Evolutionary conservation across 2,797 vertebrate species (phyloP).

Genomic region (Diplodus puntazzo): DNA sequence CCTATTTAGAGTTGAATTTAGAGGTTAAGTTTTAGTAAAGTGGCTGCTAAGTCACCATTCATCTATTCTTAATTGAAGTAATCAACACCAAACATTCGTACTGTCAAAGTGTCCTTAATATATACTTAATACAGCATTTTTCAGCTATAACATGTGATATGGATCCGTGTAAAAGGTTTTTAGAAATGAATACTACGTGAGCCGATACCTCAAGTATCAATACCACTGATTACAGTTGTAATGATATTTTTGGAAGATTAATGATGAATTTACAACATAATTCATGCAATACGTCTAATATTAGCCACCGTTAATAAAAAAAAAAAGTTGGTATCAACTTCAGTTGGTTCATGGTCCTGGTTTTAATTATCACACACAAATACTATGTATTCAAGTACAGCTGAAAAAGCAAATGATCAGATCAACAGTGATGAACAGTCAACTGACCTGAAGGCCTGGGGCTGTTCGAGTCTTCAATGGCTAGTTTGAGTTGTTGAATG

Average conservation of each 20-base stretch:
- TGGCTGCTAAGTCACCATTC: background rate
- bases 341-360: too few relatives aligned
- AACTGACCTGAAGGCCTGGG: conserved; percentile 90
- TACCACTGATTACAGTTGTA: background rate
- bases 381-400: background rate
- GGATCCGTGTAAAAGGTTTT: background rate
- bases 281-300: background rate
- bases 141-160: background rate
- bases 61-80: background rate
- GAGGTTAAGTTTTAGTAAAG: background rate
- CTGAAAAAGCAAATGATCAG: background rate
- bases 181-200: background rate
- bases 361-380: background rate
- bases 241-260: background rate
- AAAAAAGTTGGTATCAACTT: background rate
- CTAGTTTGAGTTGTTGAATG: conserved; percentile 96
- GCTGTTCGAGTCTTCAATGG: conserved; percentile 96
- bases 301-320: background rate
- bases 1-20: too few relatives aligned
- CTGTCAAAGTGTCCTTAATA: background rate
- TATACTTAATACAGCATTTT: too few relatives aligned
- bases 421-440: background rate
- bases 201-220: background rate
- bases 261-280: background rate
- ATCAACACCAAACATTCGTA: background rate